Evolutionary conservation across 2,797 vertebrate genomes (phyloP).

Genomic region (Lepilemur ruficaudatus): DNA sequence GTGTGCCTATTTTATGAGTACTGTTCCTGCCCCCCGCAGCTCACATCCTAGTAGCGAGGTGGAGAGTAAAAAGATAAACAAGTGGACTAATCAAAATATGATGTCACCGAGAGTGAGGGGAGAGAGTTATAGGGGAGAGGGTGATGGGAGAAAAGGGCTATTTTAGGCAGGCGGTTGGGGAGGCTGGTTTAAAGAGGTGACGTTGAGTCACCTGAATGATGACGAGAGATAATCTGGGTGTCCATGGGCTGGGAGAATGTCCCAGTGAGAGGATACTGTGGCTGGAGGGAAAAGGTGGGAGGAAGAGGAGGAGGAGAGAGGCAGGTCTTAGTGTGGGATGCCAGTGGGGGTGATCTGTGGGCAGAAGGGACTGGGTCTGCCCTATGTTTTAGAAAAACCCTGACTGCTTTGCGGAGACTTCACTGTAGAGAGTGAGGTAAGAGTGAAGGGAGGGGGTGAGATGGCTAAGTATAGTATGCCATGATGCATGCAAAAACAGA

Average conservation of each 20-base stretch:
- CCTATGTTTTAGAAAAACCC: background rate
- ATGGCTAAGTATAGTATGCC: background rate
- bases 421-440: background rate
- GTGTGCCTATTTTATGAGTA: background rate
- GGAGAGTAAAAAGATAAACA: background rate
- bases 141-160: background rate
- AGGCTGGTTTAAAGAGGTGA: background rate
- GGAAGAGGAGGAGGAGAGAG: background rate
- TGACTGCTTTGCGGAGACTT: background rate
- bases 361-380: background rate
- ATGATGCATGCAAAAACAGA: background rate
- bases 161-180: background rate
- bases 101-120: background rate
- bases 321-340: background rate
- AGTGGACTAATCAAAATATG: background rate
- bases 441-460: background rate
- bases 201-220: background rate
- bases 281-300: background rate
- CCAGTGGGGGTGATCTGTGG: background rate
- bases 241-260: fast-evolving
- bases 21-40: background rate
- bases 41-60: background rate
- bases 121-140: background rate
- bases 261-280: background rate
- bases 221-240: background rate